These are phyloP conservation scores for Glyptemys insculpta DNA, from an alignment of 2,797 vertebrate species.

Conservation along the genomic window DNA sequence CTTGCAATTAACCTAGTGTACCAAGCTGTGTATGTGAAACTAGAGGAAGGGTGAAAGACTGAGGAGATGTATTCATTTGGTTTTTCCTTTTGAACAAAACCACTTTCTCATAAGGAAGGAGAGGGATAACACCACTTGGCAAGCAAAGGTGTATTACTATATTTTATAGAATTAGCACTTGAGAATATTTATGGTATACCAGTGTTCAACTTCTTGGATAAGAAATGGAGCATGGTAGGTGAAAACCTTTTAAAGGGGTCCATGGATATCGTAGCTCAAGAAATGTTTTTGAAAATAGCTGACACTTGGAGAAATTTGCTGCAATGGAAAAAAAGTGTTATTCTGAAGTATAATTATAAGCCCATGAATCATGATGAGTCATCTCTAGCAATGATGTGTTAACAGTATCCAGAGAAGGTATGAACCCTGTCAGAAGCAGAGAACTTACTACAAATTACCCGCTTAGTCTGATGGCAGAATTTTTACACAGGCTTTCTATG, in stretches of 20 bases:
- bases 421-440: background rate
- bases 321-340: background rate
- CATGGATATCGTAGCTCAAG: background rate
- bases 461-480: background rate
- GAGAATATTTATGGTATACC: background rate
- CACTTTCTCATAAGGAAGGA: background rate
- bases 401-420: background rate
- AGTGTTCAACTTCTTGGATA: background rate
- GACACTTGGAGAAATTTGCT: background rate
- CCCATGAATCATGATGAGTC: background rate
- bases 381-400: background rate
- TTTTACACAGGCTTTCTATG: background rate
- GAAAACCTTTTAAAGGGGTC: background rate
- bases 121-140: rapidly evolving
- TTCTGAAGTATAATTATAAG: background rate
- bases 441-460: background rate
- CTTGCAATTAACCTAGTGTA: background rate
- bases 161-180: background rate
- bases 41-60: background rate
- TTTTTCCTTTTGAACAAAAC: background rate
- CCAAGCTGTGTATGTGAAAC: background rate
- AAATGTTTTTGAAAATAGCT: background rate
- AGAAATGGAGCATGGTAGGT: background rate
- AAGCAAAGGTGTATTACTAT: background rate
- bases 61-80: rapidly evolving